phyloP scores from a whole-genome alignment of 1,140 invertebrate species.

The Tetraneura akinire region DNA sequence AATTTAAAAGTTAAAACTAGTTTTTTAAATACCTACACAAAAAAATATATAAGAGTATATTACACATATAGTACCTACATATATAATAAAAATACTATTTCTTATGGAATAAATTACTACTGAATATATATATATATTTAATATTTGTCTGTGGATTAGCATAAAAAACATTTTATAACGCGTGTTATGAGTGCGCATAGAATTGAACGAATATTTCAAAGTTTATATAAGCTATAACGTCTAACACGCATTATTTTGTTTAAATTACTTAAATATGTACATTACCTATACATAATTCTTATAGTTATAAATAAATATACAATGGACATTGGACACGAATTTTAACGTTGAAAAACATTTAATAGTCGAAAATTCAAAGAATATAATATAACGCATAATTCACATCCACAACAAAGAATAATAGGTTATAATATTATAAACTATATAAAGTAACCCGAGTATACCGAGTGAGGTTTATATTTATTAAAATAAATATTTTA shows the following conservation, averaged over 20 bases:
- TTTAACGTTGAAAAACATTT: too few relatives aligned
- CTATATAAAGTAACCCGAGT: too few relatives aligned
- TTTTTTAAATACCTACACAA: slow-evolving; percentile 32
- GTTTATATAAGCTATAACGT: not conserved
- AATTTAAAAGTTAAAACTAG: slow-evolving; percentile 34
- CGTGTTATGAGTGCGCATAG: slow-evolving; percentile 8
- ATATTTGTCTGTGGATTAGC: slow-evolving; percentile 26
- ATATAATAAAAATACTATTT: slow-evolving; percentile 8
- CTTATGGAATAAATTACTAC: slow-evolving; percentile 23
- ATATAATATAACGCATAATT: too few relatives aligned
- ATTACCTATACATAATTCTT: too few relatives aligned
- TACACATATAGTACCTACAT: not conserved
- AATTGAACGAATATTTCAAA: slow-evolving; percentile 19
- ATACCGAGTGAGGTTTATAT: too few relatives aligned
- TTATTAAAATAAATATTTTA: too few relatives aligned
- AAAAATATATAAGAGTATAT: not conserved
- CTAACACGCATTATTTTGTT: not conserved
- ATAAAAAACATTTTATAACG: slow-evolving; percentile 15
- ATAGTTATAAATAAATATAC: too few relatives aligned
- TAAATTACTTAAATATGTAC: not conserved
- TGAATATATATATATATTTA: not conserved
- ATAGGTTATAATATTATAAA: too few relatives aligned
- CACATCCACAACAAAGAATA: too few relatives aligned
- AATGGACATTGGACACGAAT: too few relatives aligned
- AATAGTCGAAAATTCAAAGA: too few relatives aligned